Evolutionary conservation across 2,113 vertebrate species (phyloP), one percentile per base, ranked within the genome.

Genomic region (Coptodon bakossiorum): DNA sequence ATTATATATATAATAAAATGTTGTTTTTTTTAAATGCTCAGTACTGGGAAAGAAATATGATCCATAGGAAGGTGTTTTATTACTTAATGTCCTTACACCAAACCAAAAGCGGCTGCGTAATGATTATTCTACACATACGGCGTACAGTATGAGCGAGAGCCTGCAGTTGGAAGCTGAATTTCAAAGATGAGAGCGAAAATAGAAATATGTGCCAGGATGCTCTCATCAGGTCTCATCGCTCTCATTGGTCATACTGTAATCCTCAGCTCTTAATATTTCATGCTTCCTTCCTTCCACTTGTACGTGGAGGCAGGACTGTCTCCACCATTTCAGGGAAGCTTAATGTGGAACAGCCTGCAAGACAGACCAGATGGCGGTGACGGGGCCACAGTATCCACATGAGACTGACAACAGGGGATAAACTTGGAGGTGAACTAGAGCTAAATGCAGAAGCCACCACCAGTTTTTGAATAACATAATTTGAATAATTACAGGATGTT

Each of bases 201-300:
- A 94, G 89, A 54, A 76, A 73, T 68, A 85, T 61, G 78, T 79
- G 81, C 43, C 56, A 48, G 79, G 87, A 83, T 82, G 85, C 66
- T 92, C 90, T 90, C 82, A 90, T 91, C 87, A 88, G 61, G 38
- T 92, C 89, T 91, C 79, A 85, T 89, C 90, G 88, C 68, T 84
- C 90, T 92, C 80, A 85, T 14, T 66, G 91, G 86, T 68, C 86
- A 11, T 68, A 86, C 83, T 85, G 88, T 88, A 93, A 93, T 92
- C 82, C 87, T 87, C 48, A 82, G 86, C 38, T 27, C 71, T 95
- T 88, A 94, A 96, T 96, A 95, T 95, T 95, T 95, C 57, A 95
- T 95, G 61, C 85, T 79, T 92, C 43, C 82, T 92, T 85, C 86
- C 76, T 84, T 91, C 52, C 59, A 82, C 82, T 89, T 31, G 63